Evolutionary conservation across 2,113 vertebrate species (phyloP), one percentile per base, ranked within the genome.

Genomic region (Maccullochella peelii): DNA sequence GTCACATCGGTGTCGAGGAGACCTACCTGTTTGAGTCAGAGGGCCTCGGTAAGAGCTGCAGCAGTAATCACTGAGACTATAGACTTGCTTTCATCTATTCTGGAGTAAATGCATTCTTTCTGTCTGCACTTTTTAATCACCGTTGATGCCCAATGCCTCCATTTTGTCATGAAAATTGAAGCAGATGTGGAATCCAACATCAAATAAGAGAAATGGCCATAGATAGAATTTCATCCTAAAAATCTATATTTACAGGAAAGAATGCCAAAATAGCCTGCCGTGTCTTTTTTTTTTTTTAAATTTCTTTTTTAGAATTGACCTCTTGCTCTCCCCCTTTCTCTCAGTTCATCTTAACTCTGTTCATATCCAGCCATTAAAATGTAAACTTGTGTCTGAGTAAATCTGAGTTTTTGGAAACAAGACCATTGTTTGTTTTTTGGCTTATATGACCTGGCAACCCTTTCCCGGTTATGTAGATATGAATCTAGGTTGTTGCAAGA

Each of bases 11-110:
- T 1, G 96, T 99, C 57, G 98, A 99, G 62, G 97, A 98, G 77
- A 97, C 97, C 2, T 99, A 97, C 68, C 95, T 99, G 89, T 99
- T 99, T 92, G 98, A 99, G 92, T 99, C 98, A 0, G 98, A 99
- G 92, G 98, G 98, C 59, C 96, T 99, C 85, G 98, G 98, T 99
- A 94, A 87, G 94, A 27, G 5, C 33, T 6, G 40, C 62, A 33
- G 14, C 52, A 65, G 30, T 55, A 5, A 0, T 30, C 42, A 1
- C 20, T 1, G 0, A 36, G 63, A 7, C 57, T 1, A 12, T 9
- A 9, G 1, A 1, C 58, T 38, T 38, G 18, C 15, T 20, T 14
- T 20, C 16, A 47, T 30, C 6, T 59, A 3, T 52, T 23, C 49
- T 67, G 52, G 50, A 25, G 30, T 0, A 18, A 42, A 16, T 23